Evolutionary conservation across 2,888 invertebrate species (phyloP).

Genomic region (Ochropleura plecta): DNA sequence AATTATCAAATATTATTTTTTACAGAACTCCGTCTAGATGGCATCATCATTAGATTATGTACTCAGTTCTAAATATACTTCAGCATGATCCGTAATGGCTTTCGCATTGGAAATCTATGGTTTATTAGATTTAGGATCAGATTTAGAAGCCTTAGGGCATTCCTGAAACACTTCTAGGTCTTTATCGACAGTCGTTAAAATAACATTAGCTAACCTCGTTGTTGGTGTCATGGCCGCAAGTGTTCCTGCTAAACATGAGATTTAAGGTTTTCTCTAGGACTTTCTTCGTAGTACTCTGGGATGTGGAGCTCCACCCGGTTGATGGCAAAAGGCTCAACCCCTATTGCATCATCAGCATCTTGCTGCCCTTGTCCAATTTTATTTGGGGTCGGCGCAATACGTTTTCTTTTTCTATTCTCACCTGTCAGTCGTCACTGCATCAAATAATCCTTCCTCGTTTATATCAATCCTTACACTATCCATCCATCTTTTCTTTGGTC

Average conservation of each 20-base stretch:
- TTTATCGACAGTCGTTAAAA: constrained; percentile 13
- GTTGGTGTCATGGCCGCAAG: not conserved
- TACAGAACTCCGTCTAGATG: not conserved
- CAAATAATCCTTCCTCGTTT: no score
- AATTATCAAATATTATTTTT: not conserved
- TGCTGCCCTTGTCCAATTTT: no score
- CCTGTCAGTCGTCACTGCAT: no score
- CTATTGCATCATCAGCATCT: no score
- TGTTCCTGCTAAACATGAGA: not conserved
- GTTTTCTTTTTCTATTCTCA: no score
- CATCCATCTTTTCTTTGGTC: no score
- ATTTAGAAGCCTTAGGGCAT: constrained; percentile 14
- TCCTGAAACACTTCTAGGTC: not conserved
- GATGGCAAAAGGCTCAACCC: not conserved
- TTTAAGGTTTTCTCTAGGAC: not conserved
- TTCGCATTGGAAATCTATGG: not conserved
- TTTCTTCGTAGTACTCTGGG: not conserved
- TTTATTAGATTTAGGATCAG: constrained; percentile 1
- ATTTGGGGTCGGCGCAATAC: no score
- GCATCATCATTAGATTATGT: constrained; percentile 5
- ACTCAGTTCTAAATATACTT: not conserved
- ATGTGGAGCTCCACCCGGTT: not conserved
- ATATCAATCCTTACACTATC: no score
- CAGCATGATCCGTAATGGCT: not conserved
- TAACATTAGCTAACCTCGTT: constrained; percentile 13